phyloP scores from a whole-genome alignment of 2,797 vertebrate species.

The Melanotaenia trifasciata region DNA sequence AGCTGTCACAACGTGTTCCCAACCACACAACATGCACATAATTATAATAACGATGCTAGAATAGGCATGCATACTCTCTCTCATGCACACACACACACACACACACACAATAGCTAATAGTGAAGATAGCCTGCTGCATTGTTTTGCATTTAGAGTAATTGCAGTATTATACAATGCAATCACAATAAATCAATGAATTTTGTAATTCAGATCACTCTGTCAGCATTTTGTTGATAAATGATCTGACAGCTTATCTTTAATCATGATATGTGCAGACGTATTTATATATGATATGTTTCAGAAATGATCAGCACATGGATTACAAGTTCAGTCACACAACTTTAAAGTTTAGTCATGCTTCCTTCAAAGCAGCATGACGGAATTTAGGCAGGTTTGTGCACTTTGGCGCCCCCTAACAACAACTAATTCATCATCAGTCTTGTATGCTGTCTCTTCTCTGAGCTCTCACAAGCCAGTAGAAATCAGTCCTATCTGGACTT shows the following conservation, averaged over 20 bases:
- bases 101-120: conserved; percentile 15
- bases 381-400: no score
- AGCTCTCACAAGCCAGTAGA: no score
- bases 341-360: background rate
- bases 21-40: conserved; percentile 41
- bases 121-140: background rate
- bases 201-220: background rate
- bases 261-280: background rate
- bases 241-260: background rate
- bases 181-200: background rate
- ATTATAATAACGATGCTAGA: conserved; percentile 67
- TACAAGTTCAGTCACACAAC: background rate
- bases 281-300: background rate
- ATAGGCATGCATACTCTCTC: background rate
- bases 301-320: background rate
- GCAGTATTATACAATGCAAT: background rate
- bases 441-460: background rate
- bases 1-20: conserved; percentile 55
- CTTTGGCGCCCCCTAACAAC: no score
- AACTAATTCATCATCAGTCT: no score
- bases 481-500: no score
- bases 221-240: background rate
- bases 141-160: conserved; percentile 1
- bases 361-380: no score
- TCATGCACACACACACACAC: background rate